These are phyloP conservation scores for Bubo blakistoni DNA, from an alignment of 2,113 vertebrate genomes.

Conservation along the genomic window DNA sequence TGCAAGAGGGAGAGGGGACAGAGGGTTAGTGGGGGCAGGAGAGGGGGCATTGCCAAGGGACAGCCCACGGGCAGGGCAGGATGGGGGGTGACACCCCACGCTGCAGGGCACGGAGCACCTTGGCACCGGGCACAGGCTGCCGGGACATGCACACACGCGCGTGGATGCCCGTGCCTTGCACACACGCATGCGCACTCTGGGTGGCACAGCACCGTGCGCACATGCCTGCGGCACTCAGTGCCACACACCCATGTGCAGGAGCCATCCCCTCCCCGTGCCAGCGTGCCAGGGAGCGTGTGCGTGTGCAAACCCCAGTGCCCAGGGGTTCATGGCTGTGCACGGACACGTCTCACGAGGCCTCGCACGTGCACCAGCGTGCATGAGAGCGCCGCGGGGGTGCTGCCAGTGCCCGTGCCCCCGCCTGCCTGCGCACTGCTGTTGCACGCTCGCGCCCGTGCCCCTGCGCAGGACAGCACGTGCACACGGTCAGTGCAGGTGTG, in stretches of 20 bases:
- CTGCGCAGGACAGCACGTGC: accelerated
- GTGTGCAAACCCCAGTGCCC: not conserved
- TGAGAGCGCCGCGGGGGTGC: accelerated
- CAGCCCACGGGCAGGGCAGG: not conserved
- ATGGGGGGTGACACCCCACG: accelerated
- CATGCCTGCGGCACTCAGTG: accelerated
- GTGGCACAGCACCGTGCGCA: accelerated
- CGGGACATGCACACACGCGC: accelerated
- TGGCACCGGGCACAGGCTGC: not conserved
- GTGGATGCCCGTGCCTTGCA: accelerated
- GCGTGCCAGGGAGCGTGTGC: accelerated
- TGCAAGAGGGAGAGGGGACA: not conserved
- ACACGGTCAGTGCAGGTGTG: accelerated
- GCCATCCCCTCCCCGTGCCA: accelerated
- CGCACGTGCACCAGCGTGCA: accelerated
- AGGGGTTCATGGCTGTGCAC: accelerated
- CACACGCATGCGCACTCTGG: accelerated
- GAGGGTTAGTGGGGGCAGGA: not conserved
- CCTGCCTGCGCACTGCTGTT: accelerated
- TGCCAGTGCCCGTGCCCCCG: not conserved
- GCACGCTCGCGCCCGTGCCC: accelerated
- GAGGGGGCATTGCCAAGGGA: accelerated
- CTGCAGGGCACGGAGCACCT: not conserved
- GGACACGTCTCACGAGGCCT: accelerated
- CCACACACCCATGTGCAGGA: accelerated